Evolutionary conservation across 2,888 invertebrate species (phyloP), one percentile per base, ranked within the genome.

Genomic region (Calliopum simillimum): DNA sequence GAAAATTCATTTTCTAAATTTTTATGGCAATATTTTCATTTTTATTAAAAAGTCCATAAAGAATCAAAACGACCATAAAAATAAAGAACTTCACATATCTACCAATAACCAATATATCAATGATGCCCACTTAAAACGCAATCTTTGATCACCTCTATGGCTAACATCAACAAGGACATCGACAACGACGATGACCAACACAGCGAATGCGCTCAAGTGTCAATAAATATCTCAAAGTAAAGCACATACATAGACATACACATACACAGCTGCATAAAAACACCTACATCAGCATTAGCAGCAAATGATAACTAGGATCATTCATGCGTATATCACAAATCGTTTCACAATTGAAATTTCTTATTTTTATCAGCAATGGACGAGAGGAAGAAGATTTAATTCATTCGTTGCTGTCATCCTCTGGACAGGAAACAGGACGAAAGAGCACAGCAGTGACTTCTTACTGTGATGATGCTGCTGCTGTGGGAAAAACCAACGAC

Each of bases 331-430:
- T 25, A 23, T 19, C 55, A 56, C 55, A 56, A 56, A 56, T 56
- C 55, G 55, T 23, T 56, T 56, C 55, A 56, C 55, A 56, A 56
- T 56, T 56, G 55, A 56, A 56, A 56, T 49, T 16, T 16, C 51
- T 51, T 51, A 51, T 21, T 51, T 51, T 51, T 51, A 51, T 51
- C 51, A 21, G 21, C 51, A 21, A 19, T 21, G n/a, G n/a, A n/a
- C 51, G 21, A 21, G 51, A 51, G 51, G 19, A 16, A 21, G 19
- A 51, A 33, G 33, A 33, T 33, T 33, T 33, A 33, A 33, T 33
- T 33, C 33, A 33, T 33, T 33, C 33, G 8, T 8, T 33, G 33
- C 33, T 33, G 33, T 16, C 51, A 14, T 51, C 51, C 51, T n/a
- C n/a, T 16, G 21, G 19, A 16, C 19, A 51, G n/a, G 49, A 16